Percentiles rank a stretch among this genome's conserved stretches.
These are phyloP conservation scores for Microcebus ravelobensis DNA, from an alignment of 2,113 vertebrate species.

Conservation along the genomic window DNA sequence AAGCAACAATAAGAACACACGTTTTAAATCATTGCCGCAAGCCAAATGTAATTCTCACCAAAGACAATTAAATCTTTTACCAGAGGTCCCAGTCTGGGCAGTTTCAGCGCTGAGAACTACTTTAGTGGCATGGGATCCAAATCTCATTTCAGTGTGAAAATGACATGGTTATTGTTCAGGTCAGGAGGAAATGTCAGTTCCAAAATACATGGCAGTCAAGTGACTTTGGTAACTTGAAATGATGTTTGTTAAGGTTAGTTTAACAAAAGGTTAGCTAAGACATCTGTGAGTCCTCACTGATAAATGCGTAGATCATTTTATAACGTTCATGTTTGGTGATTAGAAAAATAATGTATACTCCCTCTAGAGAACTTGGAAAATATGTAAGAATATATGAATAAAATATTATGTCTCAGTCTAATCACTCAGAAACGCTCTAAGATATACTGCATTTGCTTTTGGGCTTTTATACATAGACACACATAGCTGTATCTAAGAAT, in stretches of 20 bases:
- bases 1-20: constrained; percentile 63
- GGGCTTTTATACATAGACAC: not conserved
- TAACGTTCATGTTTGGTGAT: not conserved
- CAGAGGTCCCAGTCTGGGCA: constrained; percentile 67
- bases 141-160: constrained; percentile 49
- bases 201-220: constrained; percentile 31
- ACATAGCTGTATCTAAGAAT: not conserved
- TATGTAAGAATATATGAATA: not conserved
- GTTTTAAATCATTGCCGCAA: constrained; percentile 56
- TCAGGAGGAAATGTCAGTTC: not conserved
- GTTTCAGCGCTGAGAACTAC: not conserved
- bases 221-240: constrained; percentile 62
- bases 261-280: constrained; percentile 42
- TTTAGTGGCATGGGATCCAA: not conserved
- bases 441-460: not conserved
- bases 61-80: constrained; percentile 65
- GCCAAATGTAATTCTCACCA: constrained; percentile 50
- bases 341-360: not conserved
- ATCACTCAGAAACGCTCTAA: not conserved
- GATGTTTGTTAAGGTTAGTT: constrained; percentile 8
- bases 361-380: not conserved
- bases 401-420: not conserved
- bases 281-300: constrained; percentile 39
- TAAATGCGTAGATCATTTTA: constrained; percentile 28
- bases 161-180: not conserved